Evolutionary conservation across 2,113 vertebrate genomes (phyloP), one percentile per base, ranked within the genome.

Genomic region (Tragelaphus imberbis): DNA sequence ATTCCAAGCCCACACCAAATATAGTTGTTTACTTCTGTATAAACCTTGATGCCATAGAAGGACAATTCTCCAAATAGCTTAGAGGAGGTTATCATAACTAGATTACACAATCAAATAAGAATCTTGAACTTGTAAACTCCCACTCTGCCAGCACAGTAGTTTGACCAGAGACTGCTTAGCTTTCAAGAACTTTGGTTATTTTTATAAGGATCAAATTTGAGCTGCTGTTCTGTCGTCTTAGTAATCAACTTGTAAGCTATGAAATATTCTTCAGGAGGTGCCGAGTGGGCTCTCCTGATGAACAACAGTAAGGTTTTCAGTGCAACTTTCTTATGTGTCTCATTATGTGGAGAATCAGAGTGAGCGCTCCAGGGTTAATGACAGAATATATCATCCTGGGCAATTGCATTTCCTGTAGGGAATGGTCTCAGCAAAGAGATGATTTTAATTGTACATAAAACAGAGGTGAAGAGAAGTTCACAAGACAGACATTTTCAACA

Each of bases 381-480:
- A 55, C 19, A 12, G 13, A 65, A 91, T 96, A 51, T 2, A 79
- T 93, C 30, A 87, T 9, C 1, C 19, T 14, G 7, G 91, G 88
- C 61, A 33, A 16, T 25, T 21, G 87, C 47, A 27, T 40, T 40
- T 56, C n/a, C 71, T 94, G 36, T 25, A 13, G 33, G 88, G 47
- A 65, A 53, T 1, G 21, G 53, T 30, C 77, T 92, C 56, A 6
- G 87, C 36, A 63, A 2, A 40, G 88, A 55, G 16, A 36, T 16
- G 49, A 55, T 51, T 96, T 97, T 96, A 98, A 97, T 89, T 80
- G 30, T 58, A 65, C 65, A 56, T 90, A 58, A 33, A 96, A 59
- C 0, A n/a, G 51, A 75, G 84, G 84, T 25, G 95, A 95, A 86
- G 33, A 81, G 36, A 95, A 98, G 95, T 21, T 87, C 95, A 94